Base-by-base conservation (phyloP, 2,113 vertebrate species). In the Prinia subflava region DNA sequence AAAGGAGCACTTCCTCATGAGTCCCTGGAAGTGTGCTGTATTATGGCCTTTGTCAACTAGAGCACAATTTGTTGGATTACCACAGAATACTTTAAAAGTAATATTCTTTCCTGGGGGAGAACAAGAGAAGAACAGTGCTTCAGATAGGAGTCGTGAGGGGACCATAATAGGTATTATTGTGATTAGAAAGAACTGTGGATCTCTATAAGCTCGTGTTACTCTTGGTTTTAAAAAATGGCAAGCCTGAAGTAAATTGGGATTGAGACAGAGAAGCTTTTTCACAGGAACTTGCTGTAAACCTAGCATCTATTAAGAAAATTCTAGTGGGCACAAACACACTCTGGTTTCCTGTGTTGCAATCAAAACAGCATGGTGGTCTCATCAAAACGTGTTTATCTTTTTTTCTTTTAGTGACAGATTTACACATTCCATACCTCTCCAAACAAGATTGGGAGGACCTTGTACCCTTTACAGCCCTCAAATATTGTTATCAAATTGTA, bases 171-270 rank as follows among this genome's bases (percentile, higher is more conserved):
- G 12, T 10, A 7, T 87, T 88, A 82, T 35, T 79, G 49, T 70
- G 83, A 86, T 95, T 93, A 91, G 71, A 91, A 95, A 89, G 60
- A 86, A 82, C 41, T 64, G 39, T 31, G 16, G 52, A 92, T 90
- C 84, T 96, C 91, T 93, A 93, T 49, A 95, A 96, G 95, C 56
- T 68, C 71, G 69, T 0, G 17, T 93, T 92, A 87, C 84, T 96
- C 81, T 95, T 68, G 16, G 59, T 39, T 96, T 93, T 57, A 74
- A 90, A 94, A 91, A 93, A 84, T 21, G 30, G 35, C 77, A 95
- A 85, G 37, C 31, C 53, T 55, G 30, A 62, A 92, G 81, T 76
- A 94, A 96, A 96, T 63, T 90, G 28, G 65, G 86, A 92, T 69
- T 92, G 50, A 69, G 76, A 56, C 0, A 13, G 28, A 79, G 62